Base-by-base conservation (phyloP, 2,113 vertebrate species). In the Pangasianodon hypophthalmus region DNA sequence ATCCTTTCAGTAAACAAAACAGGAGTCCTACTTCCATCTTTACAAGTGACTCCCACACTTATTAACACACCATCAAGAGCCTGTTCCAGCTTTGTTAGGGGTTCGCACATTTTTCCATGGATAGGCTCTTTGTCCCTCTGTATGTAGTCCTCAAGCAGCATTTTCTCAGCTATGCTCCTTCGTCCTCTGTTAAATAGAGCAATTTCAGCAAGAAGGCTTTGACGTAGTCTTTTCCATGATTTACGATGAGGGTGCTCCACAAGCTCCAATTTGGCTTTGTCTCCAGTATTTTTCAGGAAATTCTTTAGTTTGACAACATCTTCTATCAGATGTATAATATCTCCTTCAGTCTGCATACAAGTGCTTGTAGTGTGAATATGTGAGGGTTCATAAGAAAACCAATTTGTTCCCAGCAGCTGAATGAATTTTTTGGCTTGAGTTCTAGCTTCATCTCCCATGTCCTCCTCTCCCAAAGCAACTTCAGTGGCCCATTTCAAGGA, bases 281-380 rank as follows among this genome's bases (percentile, higher is more conserved):
- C 54, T 50, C 37, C 54, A 19, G 29, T 8, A 26, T 19, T 32
- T 64, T 52, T 62, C 6, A 89, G 56, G 41, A 64, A 79, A 9
- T 85, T 75, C 19, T 89, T 19, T 18, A 89, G 44, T 44, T 89
- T 89, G 41, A 89, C 18, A 32, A 77, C 52, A 77, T 89, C 82
- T 37, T 60, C 19, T 7, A 26, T 29, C 71, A 89, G 54, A 52
- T 10, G 2, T 50, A 16, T 0, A 2, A 85, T 24, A 37, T 85
- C 54, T 26, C 8, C 26, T 21, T 60, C 8, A 3, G 29, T 77
- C 69, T 24, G 26, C 21, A 11, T 79, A 79, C 8, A 58, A 48
- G 41, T 1, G 14, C 29, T 80, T 50, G 2, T 2, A 6, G 6
- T 24, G 54, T 56, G 26, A 44, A n/a, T 2, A 19, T 71, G 62